These are phyloP conservation scores for Hanleya hanleyi DNA, from an alignment of 2,888 invertebrate genomes.

Conservation along the genomic window DNA sequence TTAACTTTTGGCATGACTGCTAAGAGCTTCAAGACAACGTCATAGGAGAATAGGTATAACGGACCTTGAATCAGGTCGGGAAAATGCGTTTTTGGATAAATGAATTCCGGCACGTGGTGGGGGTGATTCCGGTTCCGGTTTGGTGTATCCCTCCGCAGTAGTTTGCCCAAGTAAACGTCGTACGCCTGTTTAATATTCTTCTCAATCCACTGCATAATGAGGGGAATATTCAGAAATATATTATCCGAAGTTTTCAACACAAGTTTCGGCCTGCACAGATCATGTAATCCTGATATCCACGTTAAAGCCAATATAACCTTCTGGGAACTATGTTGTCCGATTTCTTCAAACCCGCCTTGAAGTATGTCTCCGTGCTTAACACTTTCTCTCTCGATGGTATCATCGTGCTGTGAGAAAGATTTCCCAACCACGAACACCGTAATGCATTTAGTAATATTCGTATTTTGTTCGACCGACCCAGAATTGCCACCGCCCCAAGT, in stretches of 20 bases:
- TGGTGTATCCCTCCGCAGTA: constrained; percentile 37
- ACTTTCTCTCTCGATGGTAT: neutral
- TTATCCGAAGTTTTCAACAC: constrained; percentile 34
- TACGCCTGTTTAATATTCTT: neutral
- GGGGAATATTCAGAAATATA: constrained; percentile 38
- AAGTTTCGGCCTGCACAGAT: constrained; percentile 32
- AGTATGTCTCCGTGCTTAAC: neutral
- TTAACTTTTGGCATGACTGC: constrained; percentile 15
- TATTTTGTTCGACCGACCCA: neutral
- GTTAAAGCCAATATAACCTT: neutral
- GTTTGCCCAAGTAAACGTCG: constrained; percentile 37
- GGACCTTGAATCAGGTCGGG: constrained; percentile 44
- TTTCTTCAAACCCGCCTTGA: neutral
- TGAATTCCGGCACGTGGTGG: constrained; percentile 25
- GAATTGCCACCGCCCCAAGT: neutral
- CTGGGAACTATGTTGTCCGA: neutral
- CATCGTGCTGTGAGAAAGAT: neutral
- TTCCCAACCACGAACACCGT: neutral
- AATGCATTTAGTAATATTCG: neutral
- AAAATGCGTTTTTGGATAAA: constrained; percentile 29
- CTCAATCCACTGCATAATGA: constrained; percentile 38
- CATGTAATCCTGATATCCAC: neutral
- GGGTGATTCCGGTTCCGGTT: constrained; percentile 35
- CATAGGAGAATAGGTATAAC: constrained; percentile 38
- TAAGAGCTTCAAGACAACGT: constrained; percentile 22